phyloP scores from a whole-genome alignment of 2,797 vertebrate genomes.

The Gallirallus australis region DNA sequence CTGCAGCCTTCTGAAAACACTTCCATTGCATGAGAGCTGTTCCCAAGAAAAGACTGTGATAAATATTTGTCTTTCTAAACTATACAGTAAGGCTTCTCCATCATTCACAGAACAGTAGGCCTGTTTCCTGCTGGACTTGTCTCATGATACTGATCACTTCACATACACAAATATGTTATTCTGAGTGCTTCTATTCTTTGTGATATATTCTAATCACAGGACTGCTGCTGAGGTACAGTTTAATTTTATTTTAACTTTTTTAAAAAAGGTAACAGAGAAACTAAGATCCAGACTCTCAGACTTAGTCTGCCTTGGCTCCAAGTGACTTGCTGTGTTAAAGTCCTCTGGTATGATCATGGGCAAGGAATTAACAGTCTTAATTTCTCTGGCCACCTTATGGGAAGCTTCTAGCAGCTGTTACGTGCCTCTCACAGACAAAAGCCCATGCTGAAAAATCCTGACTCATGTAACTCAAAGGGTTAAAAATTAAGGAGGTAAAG shows the following conservation, averaged over 20 bases:
- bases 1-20: neutral
- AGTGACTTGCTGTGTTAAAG: neutral
- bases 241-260: neutral
- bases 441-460: neutral
- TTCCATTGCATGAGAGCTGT: neutral
- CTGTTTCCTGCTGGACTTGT: neutral
- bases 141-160: neutral
- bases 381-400: neutral
- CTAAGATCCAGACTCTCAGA: neutral
- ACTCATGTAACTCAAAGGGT: constrained; percentile 21
- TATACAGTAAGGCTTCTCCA: neutral
- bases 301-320: neutral
- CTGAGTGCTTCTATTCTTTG: neutral
- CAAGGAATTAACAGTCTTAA: neutral
- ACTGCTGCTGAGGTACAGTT: neutral
- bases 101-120: neutral
- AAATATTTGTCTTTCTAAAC: neutral
- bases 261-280: neutral
- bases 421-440: neutral
- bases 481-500: constrained; percentile 37
- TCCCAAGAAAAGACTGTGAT: neutral
- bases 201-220: neutral
- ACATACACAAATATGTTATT: neutral
- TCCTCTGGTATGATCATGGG: neutral
- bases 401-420: neutral